A percentile compares a stretch with the other conserved stretches of the same genome.
phyloP scores from a whole-genome alignment of 2,797 vertebrate genomes.

The Manis pentadactyla region DNA sequence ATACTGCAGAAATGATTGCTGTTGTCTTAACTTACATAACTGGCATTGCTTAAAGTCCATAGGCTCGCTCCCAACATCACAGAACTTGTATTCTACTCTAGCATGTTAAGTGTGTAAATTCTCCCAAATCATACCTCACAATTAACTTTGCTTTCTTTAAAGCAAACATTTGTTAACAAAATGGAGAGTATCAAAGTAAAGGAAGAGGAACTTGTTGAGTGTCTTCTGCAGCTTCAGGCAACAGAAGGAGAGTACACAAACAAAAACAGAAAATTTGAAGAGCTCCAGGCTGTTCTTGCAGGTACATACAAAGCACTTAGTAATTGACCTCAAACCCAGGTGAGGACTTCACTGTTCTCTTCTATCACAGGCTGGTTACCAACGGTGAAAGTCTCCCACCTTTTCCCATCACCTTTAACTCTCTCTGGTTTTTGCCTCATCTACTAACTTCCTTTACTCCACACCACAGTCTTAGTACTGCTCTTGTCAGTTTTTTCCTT shows the following conservation, averaged over 20 bases:
- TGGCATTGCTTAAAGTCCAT: too few relatives aligned
- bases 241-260: constrained; percentile 35
- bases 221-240: constrained; percentile 67
- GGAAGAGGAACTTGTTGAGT: constrained; percentile 74
- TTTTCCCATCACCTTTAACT: not conserved
- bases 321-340: not conserved
- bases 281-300: not conserved
- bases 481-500: not conserved
- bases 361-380: not conserved
- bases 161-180: constrained; percentile 72
- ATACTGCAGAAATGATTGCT: too few relatives aligned
- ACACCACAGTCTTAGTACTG: not conserved
- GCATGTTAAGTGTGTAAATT: not conserved
- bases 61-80: too few relatives aligned
- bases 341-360: not conserved
- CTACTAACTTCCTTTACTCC: not conserved
- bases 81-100: not conserved
- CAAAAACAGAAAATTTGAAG: not conserved
- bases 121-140: not conserved
- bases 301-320: constrained; percentile 43
- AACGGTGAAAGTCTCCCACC: not conserved
- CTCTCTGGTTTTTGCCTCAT: not conserved
- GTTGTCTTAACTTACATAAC: too few relatives aligned
- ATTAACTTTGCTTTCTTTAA: constrained; percentile 69
- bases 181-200: constrained; percentile 59